A percentile compares a stretch with the other conserved stretches of the same genome.
These are phyloP conservation scores for Eumaeus atala DNA, from an alignment of 1,140 invertebrate genomes.

Conservation along the genomic window DNA sequence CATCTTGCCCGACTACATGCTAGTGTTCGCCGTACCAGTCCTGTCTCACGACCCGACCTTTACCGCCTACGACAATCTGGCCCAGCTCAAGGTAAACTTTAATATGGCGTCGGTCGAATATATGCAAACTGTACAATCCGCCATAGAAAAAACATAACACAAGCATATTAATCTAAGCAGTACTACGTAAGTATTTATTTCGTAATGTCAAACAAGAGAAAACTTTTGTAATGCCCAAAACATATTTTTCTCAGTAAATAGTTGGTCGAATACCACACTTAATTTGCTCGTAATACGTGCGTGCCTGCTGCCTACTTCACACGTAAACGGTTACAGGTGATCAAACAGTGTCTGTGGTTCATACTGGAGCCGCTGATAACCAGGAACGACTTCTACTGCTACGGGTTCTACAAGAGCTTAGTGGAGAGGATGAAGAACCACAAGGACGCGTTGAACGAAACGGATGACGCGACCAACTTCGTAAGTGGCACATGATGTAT, in stretches of 20 bases:
- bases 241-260: too few species aligned
- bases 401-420: slow-evolving; percentile 95
- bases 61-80: slow-evolving; percentile 82
- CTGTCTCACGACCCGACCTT: slow-evolving; percentile 93
- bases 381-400: slow-evolving; percentile 95
- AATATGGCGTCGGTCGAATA: too few species aligned
- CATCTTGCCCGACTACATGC: slow-evolving; percentile 95
- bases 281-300: not conserved
- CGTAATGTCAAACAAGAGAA: too few species aligned
- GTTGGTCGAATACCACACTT: too few species aligned
- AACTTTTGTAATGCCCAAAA: too few species aligned
- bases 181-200: too few species aligned
- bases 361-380: slow-evolving; percentile 94
- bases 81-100: slow-evolving; percentile 79
- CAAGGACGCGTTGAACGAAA: slow-evolving; percentile 89
- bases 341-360: slow-evolving; percentile 93
- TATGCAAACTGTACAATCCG: too few species aligned
- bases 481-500: too few species aligned
- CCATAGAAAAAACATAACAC: too few species aligned
- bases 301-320: not conserved
- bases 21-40: slow-evolving; percentile 95
- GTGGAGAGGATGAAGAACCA: slow-evolving; percentile 95
- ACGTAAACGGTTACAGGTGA: slow-evolving; percentile 36
- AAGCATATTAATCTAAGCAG: too few species aligned
- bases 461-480: slow-evolving; percentile 86